Percentiles rank a stretch among this genome's conserved stretches.
These are phyloP conservation scores for Drosophila phalerata DNA, from an alignment of 2,888 invertebrate genomes.

Conservation along the genomic window DNA sequence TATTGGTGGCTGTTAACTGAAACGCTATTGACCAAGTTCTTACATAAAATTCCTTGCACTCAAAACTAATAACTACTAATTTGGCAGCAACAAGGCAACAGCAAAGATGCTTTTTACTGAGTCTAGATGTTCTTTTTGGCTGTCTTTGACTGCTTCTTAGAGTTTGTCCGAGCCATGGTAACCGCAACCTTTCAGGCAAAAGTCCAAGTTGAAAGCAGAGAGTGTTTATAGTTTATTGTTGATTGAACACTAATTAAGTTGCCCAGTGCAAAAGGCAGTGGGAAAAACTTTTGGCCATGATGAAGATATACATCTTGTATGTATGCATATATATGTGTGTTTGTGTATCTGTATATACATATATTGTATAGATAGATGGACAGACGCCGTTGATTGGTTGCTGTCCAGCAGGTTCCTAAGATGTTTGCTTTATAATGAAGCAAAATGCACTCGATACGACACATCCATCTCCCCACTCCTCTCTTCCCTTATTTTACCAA, in stretches of 20 bases:
- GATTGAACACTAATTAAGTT: constrained; percentile 85
- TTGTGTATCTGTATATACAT: background rate
- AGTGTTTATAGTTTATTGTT: constrained; percentile 84
- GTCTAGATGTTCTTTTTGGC: constrained; percentile 35
- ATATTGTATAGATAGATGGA: constrained; percentile 52
- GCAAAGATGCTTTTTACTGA: constrained; percentile 20
- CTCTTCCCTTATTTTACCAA: background rate
- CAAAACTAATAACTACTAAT: constrained; percentile 78
- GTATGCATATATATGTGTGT: background rate
- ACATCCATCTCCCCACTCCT: constrained; percentile 17
- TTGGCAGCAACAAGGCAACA: constrained; percentile 38
- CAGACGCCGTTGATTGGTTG: constrained; percentile 64
- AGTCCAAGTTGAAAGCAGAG: constrained; percentile 66
- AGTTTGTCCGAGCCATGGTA: constrained; percentile 71
- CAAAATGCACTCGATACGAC: constrained; percentile 57
- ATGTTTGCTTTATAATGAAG: constrained; percentile 72
- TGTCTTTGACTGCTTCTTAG: constrained; percentile 56
- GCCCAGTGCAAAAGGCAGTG: constrained; percentile 72
- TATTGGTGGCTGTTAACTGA: constrained; percentile 21
- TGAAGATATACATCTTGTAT: constrained; percentile 19
- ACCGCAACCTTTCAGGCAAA: constrained; percentile 75
- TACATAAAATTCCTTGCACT: constrained; percentile 41
- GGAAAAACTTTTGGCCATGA: constrained; percentile 64
- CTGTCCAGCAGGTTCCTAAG: constrained; percentile 50
- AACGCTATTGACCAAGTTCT: constrained; percentile 36